Conservation (phyloP, 2,888 invertebrate genomes). For the Marasmarcha lunaedactyla region DNA sequence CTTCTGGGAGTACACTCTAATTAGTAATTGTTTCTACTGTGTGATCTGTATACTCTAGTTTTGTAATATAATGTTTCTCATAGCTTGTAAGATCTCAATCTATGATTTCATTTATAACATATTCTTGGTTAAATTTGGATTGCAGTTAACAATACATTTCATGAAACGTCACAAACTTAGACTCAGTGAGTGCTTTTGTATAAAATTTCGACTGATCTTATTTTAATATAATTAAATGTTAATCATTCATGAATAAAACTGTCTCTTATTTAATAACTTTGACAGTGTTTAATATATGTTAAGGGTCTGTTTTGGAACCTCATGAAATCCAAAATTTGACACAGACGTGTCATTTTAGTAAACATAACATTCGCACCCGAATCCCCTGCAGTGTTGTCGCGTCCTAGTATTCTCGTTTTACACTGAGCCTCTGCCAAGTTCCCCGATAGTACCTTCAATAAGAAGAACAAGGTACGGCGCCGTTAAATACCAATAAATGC, state of each 20-base stretch:
- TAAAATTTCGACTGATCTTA: slow-evolving; percentile 42
- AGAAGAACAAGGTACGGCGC: too few relatives aligned
- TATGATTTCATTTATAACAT: not conserved
- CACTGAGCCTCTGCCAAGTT: too few relatives aligned
- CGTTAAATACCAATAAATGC: too few relatives aligned
- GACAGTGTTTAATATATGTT: slow-evolving; percentile 5
- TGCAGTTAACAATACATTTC: slow-evolving; percentile 55
- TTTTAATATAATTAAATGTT: slow-evolving; percentile 47
- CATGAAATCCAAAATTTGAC: too few relatives aligned
- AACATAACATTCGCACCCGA: too few relatives aligned
- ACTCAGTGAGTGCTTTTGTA: slow-evolving; percentile 43
- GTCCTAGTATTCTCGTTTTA: too few relatives aligned
- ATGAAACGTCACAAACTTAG: slow-evolving; percentile 50
- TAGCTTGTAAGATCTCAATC: slow-evolving; percentile 45
- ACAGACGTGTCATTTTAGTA: too few relatives aligned
- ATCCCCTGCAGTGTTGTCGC: too few relatives aligned
- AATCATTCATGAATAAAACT: slow-evolving; percentile 25
- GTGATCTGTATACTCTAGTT: slow-evolving; percentile 26
- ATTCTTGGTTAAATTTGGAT: slow-evolving; percentile 9
- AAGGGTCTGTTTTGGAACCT: too few relatives aligned
- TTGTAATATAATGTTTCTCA: slow-evolving; percentile 64
- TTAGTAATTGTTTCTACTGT: slow-evolving; percentile 21
- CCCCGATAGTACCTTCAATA: too few relatives aligned
- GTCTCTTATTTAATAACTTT: slow-evolving; percentile 20
- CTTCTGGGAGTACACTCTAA: slow-evolving; percentile 41